Evolutionary conservation across 1,140 invertebrate species (phyloP).

Genomic region (Meloidogyne floridensis): DNA sequence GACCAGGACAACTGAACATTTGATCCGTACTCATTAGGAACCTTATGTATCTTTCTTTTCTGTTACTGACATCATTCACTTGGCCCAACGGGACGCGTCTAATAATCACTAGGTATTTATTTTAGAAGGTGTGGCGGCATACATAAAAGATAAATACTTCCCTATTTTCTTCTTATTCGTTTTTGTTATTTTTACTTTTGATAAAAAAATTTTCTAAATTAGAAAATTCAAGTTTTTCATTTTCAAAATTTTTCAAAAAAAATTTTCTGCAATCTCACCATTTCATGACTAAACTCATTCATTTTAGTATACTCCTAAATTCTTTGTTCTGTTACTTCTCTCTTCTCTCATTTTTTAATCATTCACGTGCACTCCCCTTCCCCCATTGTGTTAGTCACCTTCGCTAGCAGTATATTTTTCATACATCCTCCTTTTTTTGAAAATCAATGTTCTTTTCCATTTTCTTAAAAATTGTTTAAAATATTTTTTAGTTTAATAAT

Average conservation of each 20-base stretch:
- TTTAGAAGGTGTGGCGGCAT: too few species aligned
- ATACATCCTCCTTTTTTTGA: background rate
- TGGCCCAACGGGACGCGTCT: too few species aligned
- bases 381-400: background rate
- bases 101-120: too few species aligned
- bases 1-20: too few species aligned
- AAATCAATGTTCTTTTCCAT: background rate
- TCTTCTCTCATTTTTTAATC: background rate
- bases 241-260: background rate
- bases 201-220: too few species aligned
- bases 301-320: background rate
- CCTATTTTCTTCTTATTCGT: too few species aligned
- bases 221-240: too few species aligned
- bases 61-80: too few species aligned
- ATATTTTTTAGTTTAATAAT: background rate
- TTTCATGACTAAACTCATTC: background rate
- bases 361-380: background rate
- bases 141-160: too few species aligned
- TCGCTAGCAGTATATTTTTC: background rate
- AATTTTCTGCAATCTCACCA: background rate
- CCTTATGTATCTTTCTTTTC: too few species aligned
- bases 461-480: background rate
- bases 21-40: too few species aligned
- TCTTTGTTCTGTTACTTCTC: background rate
- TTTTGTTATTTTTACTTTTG: too few species aligned